Base-by-base conservation (phyloP, 2,888 invertebrate species). In the Psylliodes chrysocephalus region DNA sequence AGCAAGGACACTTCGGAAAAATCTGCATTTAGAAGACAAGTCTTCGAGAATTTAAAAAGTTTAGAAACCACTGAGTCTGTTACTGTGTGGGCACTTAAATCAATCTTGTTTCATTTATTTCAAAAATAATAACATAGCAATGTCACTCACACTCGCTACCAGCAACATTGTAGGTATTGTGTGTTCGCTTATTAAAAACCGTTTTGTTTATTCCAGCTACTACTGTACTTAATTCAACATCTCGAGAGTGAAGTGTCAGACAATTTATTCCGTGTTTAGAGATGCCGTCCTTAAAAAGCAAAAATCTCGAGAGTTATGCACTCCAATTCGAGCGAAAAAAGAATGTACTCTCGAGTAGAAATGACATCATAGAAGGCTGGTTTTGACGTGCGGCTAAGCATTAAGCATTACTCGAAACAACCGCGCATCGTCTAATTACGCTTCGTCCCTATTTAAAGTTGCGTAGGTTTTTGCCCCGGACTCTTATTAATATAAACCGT, bases 381-480 rank as follows among this genome's bases (percentile, higher is more conserved):
- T 60, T 63, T 65, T 68, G 67, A 65, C 65, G 28, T 65, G 60
- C 54, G 64, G 56, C 57, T 46, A 63, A 54, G 63, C 63, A 63
- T 63, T 46, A 63, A 54, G 63, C 63, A 63, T 63, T 60, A 56
- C 64, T 67, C 53, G 57, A 57, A 60, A 60, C 64, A 49, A 55
- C 42, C 53, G 56, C 42, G 55, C 63, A 52, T 42, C 56, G 60
- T 60, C 65, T 68, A 68, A 68, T 68, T 68, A 57, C 63, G 56
- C 51, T 68, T 63, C 55, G 64, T 68, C 65, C 67, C 61, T 64
- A 54, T 67, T 64, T 61, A 64, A 60, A 64, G 46, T 62, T 63
- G 67, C 64, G 67, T 64, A 60, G 67, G 67, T 60, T 63, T 64
- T 56, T 56, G 40, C 54, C n/a, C 14, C 53, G 53, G 42, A 15